phyloP scores from a whole-genome alignment of 1,140 invertebrate genomes.

The Ctenoplectra terminalis region DNA sequence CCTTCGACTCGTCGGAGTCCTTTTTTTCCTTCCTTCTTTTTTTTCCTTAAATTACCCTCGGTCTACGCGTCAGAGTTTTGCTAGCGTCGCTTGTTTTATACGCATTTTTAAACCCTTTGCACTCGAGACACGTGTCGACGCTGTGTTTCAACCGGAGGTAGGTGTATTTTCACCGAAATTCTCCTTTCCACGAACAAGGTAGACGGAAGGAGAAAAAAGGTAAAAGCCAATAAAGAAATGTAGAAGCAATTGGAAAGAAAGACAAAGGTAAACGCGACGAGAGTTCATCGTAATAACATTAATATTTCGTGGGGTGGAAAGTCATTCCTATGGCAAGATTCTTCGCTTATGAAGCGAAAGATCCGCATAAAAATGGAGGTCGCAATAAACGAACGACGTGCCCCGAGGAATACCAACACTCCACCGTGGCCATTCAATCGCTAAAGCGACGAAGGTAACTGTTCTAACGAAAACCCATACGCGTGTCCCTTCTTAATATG shows the following conservation, averaged over 20 bases:
- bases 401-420: not conserved
- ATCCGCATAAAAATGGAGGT: slow-evolving; percentile 25
- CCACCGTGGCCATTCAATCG: not conserved
- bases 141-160: not conserved
- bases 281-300: not conserved
- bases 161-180: not conserved
- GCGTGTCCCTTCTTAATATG: not conserved
- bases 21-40: not conserved
- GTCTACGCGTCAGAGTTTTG: not conserved
- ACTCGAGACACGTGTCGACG: slow-evolving; percentile 30
- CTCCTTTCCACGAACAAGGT: not conserved
- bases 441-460: not conserved
- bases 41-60: not conserved
- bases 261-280: not conserved
- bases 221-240: too few relatives aligned
- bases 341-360: slow-evolving; percentile 5
- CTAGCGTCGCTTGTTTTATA: not conserved
- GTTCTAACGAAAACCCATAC: not conserved
- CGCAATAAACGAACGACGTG: slow-evolving; percentile 2
- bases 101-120: slow-evolving; percentile 35
- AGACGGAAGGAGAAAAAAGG: too few relatives aligned
- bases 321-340: not conserved
- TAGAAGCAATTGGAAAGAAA: not conserved
- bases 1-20: slow-evolving; percentile 1
- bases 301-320: slow-evolving; percentile 23